phyloP scores from a whole-genome alignment of 1,140 invertebrate genomes.

The Contarinia nasturtii region DNA sequence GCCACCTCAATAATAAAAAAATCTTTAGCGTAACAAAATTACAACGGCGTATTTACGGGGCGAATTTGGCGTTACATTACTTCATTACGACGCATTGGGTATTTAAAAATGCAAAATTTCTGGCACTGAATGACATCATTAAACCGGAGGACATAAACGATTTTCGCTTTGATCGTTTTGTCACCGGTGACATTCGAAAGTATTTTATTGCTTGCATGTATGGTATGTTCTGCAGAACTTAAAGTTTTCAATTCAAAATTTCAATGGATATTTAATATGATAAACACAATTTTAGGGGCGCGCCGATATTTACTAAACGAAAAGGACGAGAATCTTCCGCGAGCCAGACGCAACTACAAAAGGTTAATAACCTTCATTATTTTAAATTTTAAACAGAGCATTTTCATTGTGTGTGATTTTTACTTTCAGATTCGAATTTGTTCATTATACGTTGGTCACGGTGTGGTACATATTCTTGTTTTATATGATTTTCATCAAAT shows the following conservation, averaged over 20 bases:
- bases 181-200: constrained; percentile 8
- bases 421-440: constrained; percentile 19
- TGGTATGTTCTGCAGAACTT: constrained; percentile 13
- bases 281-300: background rate
- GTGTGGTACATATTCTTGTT: constrained; percentile 13
- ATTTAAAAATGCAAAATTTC: constrained; percentile 55
- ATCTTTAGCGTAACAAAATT: constrained; percentile 56
- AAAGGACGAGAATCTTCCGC: constrained; percentile 24
- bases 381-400: constrained; percentile 13
- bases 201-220: constrained; percentile 4
- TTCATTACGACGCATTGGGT: constrained; percentile 68
- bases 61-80: constrained; percentile 51
- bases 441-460: constrained; percentile 12
- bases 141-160: constrained; percentile 36
- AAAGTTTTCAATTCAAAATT: constrained; percentile 19
- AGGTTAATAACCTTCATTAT: constrained; percentile 23
- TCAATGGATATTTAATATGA: constrained; percentile 25
- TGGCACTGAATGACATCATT: constrained; percentile 36
- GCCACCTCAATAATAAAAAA: constrained; percentile 4
- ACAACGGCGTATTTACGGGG: constrained; percentile 59
- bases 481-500: constrained; percentile 11
- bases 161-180: constrained; percentile 36
- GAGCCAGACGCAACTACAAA: constrained; percentile 23
- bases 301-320: constrained; percentile 32
- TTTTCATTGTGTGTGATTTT: constrained; percentile 8